A percentile compares a stretch with the other conserved stretches of the same genome.
phyloP scores from a whole-genome alignment of 2,888 invertebrate species.

The Himalopsyche japonica region DNA sequence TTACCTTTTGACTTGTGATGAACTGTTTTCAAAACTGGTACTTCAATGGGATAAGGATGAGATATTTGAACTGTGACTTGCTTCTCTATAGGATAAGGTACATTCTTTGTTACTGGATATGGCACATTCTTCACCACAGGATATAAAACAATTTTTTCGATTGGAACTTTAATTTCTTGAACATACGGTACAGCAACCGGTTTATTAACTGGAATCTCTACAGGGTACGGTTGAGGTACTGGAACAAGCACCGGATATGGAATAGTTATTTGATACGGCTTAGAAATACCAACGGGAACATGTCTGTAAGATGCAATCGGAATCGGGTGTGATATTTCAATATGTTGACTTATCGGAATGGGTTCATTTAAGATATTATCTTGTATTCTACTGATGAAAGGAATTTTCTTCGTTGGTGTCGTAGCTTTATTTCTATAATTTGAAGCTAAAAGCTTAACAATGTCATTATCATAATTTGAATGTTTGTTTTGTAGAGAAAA shows the following conservation, averaged over 20 bases:
- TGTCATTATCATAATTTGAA: background rate
- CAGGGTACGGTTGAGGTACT: conserved; percentile 74
- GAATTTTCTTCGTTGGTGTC: background rate
- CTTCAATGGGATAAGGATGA: conserved; percentile 74
- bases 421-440: background rate
- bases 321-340: conserved; percentile 60
- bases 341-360: conserved; percentile 59
- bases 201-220: conserved; percentile 72
- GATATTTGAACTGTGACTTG: conserved; percentile 76
- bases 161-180: conserved; percentile 62
- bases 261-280: conserved; percentile 71
- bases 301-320: conserved; percentile 70
- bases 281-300: conserved; percentile 68
- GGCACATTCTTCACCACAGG: conserved; percentile 74
- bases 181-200: conserved; percentile 72
- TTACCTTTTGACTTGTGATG: conserved; percentile 55
- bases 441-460: background rate
- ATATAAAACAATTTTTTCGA: conserved; percentile 67
- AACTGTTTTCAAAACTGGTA: conserved; percentile 69
- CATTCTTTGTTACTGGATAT: conserved; percentile 73
- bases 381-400: background rate
- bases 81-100: conserved; percentile 72
- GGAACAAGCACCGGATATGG: conserved; percentile 75
- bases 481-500: background rate
- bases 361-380: background rate